These are phyloP conservation scores for Bombus difficillimus DNA, from an alignment of 1,140 invertebrate genomes.

Conservation along the genomic window DNA sequence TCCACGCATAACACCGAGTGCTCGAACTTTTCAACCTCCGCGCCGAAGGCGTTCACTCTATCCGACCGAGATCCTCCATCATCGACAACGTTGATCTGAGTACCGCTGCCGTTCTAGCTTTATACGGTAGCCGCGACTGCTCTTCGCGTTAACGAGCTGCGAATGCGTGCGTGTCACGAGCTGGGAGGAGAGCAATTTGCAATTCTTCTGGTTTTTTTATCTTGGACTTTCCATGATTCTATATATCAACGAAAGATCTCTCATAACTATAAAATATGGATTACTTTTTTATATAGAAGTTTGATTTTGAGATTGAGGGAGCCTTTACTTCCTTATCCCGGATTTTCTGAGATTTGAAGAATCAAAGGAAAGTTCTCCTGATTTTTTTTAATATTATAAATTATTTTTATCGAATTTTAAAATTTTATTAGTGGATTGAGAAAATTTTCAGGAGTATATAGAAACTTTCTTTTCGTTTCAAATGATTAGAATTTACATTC, in stretches of 20 bases:
- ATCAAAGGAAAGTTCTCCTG: too few species aligned
- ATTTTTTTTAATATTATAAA: too few species aligned
- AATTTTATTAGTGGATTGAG: too few species aligned
- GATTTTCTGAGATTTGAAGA: too few species aligned
- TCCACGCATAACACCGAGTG: not conserved
- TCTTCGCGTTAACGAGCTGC: constrained; percentile 30
- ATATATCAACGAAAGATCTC: not conserved
- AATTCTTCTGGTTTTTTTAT: not conserved
- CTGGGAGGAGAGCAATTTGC: not conserved
- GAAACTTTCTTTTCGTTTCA: not conserved
- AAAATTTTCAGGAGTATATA: not conserved
- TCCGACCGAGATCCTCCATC: constrained; percentile 15
- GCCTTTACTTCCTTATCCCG: not conserved
- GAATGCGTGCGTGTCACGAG: constrained; percentile 16
- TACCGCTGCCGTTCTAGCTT: constrained; percentile 4
- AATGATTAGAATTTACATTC: not conserved
- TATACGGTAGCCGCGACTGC: not conserved
- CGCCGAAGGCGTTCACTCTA: constrained; percentile 29
- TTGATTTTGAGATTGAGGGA: not conserved
- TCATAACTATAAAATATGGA: not conserved
- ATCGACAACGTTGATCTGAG: constrained; percentile 14
- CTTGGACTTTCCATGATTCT: not conserved
- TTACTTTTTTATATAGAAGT: not conserved
- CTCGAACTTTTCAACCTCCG: constrained; percentile 17
- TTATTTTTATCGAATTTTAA: too few species aligned